A percentile compares a stretch with the other conserved stretches of the same genome.
Conservation (phyloP, 2,797 vertebrate species). For the Rhynchotus rufescens region DNA sequence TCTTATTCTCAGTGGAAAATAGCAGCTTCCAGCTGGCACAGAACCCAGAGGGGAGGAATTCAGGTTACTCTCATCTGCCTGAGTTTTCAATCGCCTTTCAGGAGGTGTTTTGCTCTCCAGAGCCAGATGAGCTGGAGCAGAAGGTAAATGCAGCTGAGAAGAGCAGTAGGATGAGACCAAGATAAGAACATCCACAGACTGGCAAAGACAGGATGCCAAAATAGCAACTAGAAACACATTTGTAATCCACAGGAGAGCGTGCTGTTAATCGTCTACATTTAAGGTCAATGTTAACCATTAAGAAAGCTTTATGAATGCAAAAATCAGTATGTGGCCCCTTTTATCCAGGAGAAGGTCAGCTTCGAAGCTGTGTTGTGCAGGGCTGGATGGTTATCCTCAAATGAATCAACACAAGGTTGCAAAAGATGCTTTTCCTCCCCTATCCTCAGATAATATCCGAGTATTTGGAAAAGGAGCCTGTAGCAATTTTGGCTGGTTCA, state of each 20-base stretch:
- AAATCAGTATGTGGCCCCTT: neutral
- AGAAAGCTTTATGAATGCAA: constrained; percentile 4
- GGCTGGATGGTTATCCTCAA: neutral
- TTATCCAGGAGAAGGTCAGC: neutral
- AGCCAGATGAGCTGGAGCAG: constrained; percentile 2
- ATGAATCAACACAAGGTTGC: neutral
- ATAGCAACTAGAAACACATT: neutral
- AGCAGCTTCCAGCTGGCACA: constrained; percentile 71
- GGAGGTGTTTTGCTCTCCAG: neutral
- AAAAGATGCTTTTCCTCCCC: neutral
- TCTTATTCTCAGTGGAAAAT: constrained; percentile 72
- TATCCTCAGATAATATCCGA: neutral
- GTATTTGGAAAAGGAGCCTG: neutral
- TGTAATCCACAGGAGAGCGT: neutral
- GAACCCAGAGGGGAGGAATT: constrained; percentile 68
- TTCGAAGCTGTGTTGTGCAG: neutral
- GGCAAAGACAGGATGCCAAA: neutral
- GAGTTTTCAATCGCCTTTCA: constrained; percentile 25
- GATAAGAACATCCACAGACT: constrained; percentile 3
- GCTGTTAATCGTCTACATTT: constrained; percentile 26
- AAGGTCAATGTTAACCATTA: neutral
- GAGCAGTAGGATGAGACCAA: neutral
- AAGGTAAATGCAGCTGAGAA: constrained; percentile 22
- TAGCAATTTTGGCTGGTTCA: neutral
- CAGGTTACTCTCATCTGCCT: constrained; percentile 54